A percentile compares a stretch with the other conserved stretches of the same genome.
phyloP scores from a whole-genome alignment of 2,113 vertebrate species.

The Nesogale talazaci region DNA sequence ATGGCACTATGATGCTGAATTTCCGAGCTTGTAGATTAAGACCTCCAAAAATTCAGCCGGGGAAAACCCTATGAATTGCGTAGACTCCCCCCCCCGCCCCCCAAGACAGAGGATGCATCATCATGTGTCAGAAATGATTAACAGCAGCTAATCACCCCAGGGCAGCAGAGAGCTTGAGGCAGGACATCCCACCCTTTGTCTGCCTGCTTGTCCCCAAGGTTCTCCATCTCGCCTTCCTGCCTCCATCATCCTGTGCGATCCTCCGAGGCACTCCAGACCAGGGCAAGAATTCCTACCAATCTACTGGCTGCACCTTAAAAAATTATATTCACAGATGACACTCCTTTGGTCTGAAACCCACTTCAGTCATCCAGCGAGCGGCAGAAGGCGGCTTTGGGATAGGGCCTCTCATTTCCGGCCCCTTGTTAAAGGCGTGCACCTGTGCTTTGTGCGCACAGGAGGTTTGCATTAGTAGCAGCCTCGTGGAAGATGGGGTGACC shows the following conservation, averaged over 20 bases:
- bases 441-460: conserved; percentile 72
- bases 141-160: background rate
- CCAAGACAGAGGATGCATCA: too few species aligned
- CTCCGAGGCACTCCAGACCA: conserved; percentile 39
- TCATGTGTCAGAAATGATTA: background rate
- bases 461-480: conserved; percentile 77
- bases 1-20: background rate
- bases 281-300: background rate
- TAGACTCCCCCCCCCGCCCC: too few species aligned
- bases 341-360: background rate
- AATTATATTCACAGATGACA: background rate
- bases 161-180: background rate
- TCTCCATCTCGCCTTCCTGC: background rate
- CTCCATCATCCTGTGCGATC: background rate
- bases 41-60: background rate
- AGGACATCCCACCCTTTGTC: background rate
- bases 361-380: background rate
- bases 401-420: conserved; percentile 77
- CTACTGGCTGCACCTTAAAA: background rate
- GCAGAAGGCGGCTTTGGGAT: conserved; percentile 36
- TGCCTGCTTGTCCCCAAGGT: background rate
- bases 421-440: conserved; percentile 77
- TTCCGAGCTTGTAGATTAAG: background rate
- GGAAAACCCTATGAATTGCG: background rate
- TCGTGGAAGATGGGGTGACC: conserved; percentile 69